Evolutionary conservation across 2,888 invertebrate genomes (phyloP).

Genomic region (Trissolcus japonicus): DNA sequence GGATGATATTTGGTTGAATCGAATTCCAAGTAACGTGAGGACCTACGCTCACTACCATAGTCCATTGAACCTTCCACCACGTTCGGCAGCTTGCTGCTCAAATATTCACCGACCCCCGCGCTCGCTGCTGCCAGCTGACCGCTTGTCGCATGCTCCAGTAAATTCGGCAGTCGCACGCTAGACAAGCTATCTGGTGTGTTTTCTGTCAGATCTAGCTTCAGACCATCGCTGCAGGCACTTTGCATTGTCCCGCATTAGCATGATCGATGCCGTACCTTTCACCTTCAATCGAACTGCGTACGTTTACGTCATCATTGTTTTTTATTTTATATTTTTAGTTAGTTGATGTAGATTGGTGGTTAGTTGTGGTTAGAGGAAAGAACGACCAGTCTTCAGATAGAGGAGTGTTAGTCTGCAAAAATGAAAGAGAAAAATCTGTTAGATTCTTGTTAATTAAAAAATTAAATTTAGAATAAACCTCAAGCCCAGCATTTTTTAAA

Average conservation of each 20-base stretch:
- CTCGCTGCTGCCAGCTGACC: conserved; percentile 47
- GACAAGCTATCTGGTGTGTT: conserved; percentile 75
- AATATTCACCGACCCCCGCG: conserved; percentile 68
- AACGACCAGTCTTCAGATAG: neutral
- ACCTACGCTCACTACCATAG: conserved; percentile 75
- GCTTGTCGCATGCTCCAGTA: conserved; percentile 74
- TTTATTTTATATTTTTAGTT: neutral
- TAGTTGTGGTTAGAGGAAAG: neutral
- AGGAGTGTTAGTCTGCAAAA: conserved; percentile 1
- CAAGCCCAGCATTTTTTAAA: too few relatives aligned
- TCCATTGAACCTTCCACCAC: conserved; percentile 76
- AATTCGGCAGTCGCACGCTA: conserved; percentile 70
- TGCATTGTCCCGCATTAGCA: conserved; percentile 74
- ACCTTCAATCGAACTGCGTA: too few relatives aligned
- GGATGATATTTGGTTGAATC: conserved; percentile 67
- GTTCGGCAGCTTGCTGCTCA: conserved; percentile 75
- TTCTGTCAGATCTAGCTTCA: conserved; percentile 75
- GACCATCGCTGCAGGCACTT: conserved; percentile 72
- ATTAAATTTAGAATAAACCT: too few relatives aligned
- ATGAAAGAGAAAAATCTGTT: neutral
- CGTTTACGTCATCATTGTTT: too few relatives aligned
- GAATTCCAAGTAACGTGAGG: conserved; percentile 74
- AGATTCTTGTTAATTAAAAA: neutral
- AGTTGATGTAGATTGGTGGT: neutral
- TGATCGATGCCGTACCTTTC: conserved; percentile 62